Base-by-base conservation (phyloP, 2,113 vertebrate genomes). In the Planiliza haematocheilus region DNA sequence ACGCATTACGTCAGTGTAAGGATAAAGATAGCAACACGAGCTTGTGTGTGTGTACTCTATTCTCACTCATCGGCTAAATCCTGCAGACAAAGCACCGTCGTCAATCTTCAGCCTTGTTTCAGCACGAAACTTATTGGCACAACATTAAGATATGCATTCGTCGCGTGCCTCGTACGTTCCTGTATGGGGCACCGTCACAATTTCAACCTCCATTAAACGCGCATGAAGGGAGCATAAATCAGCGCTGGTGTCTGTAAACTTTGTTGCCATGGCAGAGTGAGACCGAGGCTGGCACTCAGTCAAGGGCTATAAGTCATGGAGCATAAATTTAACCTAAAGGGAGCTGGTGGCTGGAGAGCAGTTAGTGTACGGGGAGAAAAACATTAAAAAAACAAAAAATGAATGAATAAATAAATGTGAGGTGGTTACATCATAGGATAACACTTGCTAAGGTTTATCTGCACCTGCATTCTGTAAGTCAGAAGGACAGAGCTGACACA, bases 141-240 rank as follows among this genome's bases (percentile, higher is more conserved):
- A 56, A 55, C 79, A 86, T 80, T 74, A 79, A 79, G 74, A 80
- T 30, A 73, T 58, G 57, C 39, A 7, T 82, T 79, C 75, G 72
- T 85, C 51, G 61, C 72, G 41, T 79, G 60, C 0, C 24, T 21
- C 66, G 41, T 8, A 72, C 17, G 70, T 56, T 38, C 64, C 20
- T 46, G 17, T 30, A 16, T 36, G n/a, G n/a, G 24, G 24, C 17
- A 5, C 24, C 16, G 30, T 13, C 50, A 16, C 65, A 62, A 77
- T 79, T 82, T 65, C 49, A 59, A 6, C 53, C 55, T 82, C 50
- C 38, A 64, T 85, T 85, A 84, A 74, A 76, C 17, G 51, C 58
- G 65, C 70, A 55, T 8, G 45, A 58, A 55, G n/a, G 52, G 38
- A 57, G 18, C 70, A 75, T 77, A 74, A 76, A 80, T 70, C 52